Evolutionary conservation across 2,113 vertebrate genomes (phyloP), one percentile per base, ranked within the genome.

Genomic region (Ondatra zibethicus): DNA sequence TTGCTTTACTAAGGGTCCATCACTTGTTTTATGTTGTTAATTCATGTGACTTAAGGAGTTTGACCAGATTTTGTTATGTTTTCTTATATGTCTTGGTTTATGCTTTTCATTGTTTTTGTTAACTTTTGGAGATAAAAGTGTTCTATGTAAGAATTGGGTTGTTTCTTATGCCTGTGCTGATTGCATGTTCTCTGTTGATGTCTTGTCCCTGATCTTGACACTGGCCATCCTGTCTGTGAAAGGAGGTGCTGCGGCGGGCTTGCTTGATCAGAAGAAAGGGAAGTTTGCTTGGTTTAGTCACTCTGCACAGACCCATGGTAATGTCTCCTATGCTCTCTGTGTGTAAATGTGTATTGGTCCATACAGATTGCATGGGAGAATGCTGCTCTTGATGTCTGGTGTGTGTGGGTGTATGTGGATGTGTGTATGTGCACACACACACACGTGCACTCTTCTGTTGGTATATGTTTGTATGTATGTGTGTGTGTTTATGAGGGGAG

Each of bases 271-370:
- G 99, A 99, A 99, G 99, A 99, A 98, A 98, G 98, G 98, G 97
- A 99, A 98, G 98, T 99, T 99, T 98, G 97, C 98, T 99, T 99
- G 98, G 99, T 99, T 99, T 99, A 99, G 98, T 98, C 98, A 98
- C 98, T 99, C 98, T 98, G 98, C 98, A 99, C 98, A 99, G 98
- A 98, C 98, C 98, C 98, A 98, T 99, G 98, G 99, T 99, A 99
- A 99, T 68, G 96, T 98, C 78, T 95, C 50, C 91, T 97, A 96
- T n/a, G 23, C 96, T 98, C 73, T 94, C 17, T 98, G 96, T n/a
- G 0, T 94, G 50, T 97, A 8, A 91, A 47, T 95, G 36, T 85
- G 9, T 91, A 0, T 90, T 61, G 47, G 78, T 86, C 50, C 96
- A 3, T 96, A 88, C 85, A 14, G n/a, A 65, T 52, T 47, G n/a